A percentile compares a stretch with the other conserved stretches of the same genome.
Evolutionary conservation across 2,888 invertebrate species (phyloP).

Genomic region (Antheraea assamensis): DNA sequence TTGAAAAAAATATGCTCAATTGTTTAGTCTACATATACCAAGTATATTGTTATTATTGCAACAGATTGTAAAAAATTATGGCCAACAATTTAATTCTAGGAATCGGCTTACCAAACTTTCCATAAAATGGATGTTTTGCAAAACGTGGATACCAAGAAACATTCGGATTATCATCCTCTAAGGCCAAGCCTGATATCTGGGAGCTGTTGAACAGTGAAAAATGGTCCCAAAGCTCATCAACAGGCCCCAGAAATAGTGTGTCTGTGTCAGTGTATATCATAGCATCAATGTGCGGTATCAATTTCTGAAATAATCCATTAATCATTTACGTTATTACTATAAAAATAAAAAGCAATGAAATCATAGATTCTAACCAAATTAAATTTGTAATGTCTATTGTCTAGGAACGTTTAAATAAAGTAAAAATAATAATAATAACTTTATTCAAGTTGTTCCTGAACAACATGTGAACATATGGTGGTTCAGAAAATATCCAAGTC

Average conservation of each 20-base stretch:
- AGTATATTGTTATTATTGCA: not conserved
- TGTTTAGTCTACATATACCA: too few species aligned
- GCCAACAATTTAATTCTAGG: not conserved
- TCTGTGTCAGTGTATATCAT: constrained; percentile 97
- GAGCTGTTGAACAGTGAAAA: constrained; percentile 91
- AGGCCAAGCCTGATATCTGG: constrained; percentile 93
- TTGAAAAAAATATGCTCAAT: too few species aligned
- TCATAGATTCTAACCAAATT: not conserved
- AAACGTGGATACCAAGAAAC: constrained; percentile 98
- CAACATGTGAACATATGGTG: too few species aligned
- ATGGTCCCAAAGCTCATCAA: constrained; percentile 91
- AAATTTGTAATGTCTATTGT: not conserved
- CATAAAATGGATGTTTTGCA: constrained; percentile 97
- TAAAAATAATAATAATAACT: too few species aligned
- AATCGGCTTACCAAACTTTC: constrained; percentile 84
- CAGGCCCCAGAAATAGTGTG: constrained; percentile 91
- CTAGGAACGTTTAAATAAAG: not conserved
- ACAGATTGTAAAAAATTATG: not conserved
- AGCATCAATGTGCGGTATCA: constrained; percentile 90
- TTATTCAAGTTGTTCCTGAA: too few species aligned
- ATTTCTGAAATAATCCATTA: constrained; percentile 85
- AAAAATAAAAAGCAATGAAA: not conserved
- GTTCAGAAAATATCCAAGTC: too few species aligned
- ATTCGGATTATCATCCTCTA: constrained; percentile 96
- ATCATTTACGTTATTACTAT: too few species aligned